Evolutionary conservation across 2,888 invertebrate genomes (phyloP).

Genomic region (Harpagoxenus sublaevis): DNA sequence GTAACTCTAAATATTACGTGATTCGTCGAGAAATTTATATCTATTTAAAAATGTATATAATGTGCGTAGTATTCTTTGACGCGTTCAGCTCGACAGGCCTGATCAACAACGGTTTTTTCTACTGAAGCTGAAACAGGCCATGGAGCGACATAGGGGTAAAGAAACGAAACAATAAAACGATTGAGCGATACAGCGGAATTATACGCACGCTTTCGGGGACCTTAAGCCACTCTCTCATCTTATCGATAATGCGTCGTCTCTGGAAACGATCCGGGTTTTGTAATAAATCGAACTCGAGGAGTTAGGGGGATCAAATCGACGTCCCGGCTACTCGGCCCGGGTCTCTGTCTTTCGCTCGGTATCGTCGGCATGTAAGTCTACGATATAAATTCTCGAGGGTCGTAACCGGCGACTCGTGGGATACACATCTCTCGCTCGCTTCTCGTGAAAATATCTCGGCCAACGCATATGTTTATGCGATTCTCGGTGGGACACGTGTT

Average conservation of each 20-base stretch:
- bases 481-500: conserved; percentile 56
- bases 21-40: neutral
- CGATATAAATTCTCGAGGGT: conserved; percentile 73
- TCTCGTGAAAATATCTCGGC: neutral
- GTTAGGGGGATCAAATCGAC: conserved; percentile 76
- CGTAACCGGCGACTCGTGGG: conserved; percentile 53
- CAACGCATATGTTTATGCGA: conserved; percentile 26
- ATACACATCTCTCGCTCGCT: conserved; percentile 51
- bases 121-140: neutral
- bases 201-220: conserved; percentile 58
- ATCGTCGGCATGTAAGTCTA: conserved; percentile 69
- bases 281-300: conserved; percentile 74
- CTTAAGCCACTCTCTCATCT: conserved; percentile 59
- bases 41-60: neutral
- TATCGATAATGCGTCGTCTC: conserved; percentile 73
- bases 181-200: conserved; percentile 59
- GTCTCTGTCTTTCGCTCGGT: conserved; percentile 40
- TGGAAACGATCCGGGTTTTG: conserved; percentile 64
- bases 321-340: conserved; percentile 60
- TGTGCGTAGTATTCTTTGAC: neutral
- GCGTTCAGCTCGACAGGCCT: neutral
- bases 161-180: conserved; percentile 41
- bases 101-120: conserved; percentile 42
- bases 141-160: neutral
- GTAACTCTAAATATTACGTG: neutral